These are phyloP conservation scores for Eupristina koningsbergeri DNA, from an alignment of 1,140 invertebrate species.

Conservation along the genomic window DNA sequence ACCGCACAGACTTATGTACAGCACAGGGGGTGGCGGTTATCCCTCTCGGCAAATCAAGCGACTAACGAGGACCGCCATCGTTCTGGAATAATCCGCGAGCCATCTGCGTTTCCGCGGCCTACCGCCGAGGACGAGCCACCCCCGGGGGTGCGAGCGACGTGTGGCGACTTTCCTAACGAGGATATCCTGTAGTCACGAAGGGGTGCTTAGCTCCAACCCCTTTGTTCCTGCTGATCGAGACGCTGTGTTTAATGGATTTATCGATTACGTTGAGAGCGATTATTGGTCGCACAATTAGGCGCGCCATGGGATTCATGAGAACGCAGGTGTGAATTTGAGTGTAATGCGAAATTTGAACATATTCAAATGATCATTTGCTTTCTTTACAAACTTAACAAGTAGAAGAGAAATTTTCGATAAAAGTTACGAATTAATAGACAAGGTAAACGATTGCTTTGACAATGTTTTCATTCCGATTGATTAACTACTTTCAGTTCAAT, in stretches of 20 bases:
- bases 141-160: not conserved
- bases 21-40: conserved; percentile 12
- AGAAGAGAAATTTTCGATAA: too few relatives aligned
- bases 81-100: conserved; percentile 30
- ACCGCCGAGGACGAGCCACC: not conserved
- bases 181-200: conserved; percentile 4
- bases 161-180: conserved; percentile 14
- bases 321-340: not conserved
- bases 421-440: too few relatives aligned
- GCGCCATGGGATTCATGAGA: not conserved
- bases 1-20: not conserved
- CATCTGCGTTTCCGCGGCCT: conserved; percentile 27
- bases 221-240: not conserved
- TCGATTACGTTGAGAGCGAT: not conserved
- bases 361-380: not conserved
- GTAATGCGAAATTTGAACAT: not conserved
- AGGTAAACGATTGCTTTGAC: too few relatives aligned
- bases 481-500: too few relatives aligned
- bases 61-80: conserved; percentile 30
- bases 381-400: too few relatives aligned
- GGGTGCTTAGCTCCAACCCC: not conserved
- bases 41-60: conserved; percentile 27
- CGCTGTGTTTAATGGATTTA: conserved; percentile 13
- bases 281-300: not conserved
- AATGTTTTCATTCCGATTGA: too few relatives aligned